phyloP scores from a whole-genome alignment of 2,888 invertebrate genomes.

The Chaetoderma sp. region DNA sequence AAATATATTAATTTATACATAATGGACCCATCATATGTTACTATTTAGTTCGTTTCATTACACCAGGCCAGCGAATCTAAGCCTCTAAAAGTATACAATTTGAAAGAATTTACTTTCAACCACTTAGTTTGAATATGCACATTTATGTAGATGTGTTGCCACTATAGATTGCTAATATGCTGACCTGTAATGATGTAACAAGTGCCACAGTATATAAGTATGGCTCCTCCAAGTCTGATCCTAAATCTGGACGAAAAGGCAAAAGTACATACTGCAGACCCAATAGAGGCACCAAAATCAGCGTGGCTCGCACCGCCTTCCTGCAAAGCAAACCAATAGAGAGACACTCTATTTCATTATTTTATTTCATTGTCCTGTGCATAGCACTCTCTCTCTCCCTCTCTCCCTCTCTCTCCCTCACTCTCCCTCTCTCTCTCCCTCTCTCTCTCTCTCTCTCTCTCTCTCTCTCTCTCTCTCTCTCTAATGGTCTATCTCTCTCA shows the following conservation, averaged over 20 bases:
- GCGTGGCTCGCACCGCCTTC: conserved; percentile 83
- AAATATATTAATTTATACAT: too few relatives aligned
- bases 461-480: conserved; percentile 21
- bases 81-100: too few relatives aligned
- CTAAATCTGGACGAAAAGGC: conserved; percentile 81
- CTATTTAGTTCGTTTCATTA: too few relatives aligned
- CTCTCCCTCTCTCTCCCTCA: not conserved
- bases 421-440: conserved; percentile 17
- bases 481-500: too few relatives aligned
- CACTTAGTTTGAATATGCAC: too few relatives aligned
- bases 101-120: too few relatives aligned
- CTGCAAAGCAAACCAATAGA: conserved; percentile 67
- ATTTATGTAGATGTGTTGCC: too few relatives aligned
- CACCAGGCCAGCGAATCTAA: too few relatives aligned
- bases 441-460: conserved; percentile 21
- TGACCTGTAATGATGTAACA: conserved; percentile 86
- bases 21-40: too few relatives aligned
- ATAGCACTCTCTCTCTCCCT: not conserved
- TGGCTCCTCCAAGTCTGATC: conserved; percentile 70
- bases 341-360: too few relatives aligned
- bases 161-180: too few relatives aligned
- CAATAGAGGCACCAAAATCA: conserved; percentile 89
- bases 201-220: conserved; percentile 89
- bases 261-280: conserved; percentile 92
- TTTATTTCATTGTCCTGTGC: too few relatives aligned